Base-by-base conservation (phyloP, 2,113 vertebrate species). In the Rhinopithecus roxellana region DNA sequence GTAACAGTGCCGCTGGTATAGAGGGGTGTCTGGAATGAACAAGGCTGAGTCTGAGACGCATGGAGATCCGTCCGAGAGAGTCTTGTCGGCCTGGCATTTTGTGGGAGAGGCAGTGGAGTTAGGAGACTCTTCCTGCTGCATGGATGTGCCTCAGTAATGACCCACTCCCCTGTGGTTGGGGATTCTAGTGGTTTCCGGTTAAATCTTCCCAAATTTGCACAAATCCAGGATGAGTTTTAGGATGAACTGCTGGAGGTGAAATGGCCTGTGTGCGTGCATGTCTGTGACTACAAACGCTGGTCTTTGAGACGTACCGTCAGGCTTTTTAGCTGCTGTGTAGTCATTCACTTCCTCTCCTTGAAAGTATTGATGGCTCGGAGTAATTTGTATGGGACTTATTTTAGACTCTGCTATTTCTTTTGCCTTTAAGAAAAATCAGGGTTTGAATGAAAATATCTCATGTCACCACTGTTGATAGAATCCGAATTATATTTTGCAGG, bases 271-370 rank as follows among this genome's bases (percentile, higher is more conserved):
- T 8, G 2, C 2, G 0, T 38, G 32, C 20, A 1, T 20, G 61
- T n/a, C 1, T 0, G 7, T 35, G 4, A 11, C 8, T 35, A 4
- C 25, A 70, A 16, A 1, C 0, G 32, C 20, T 0, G 17, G 9
- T 69, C 83, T 80, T 35, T 48, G 79, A 52, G 70, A 18, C 0
- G 0, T 2, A 2, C 20, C 4, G 2, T n/a, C n/a, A 72, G 35
- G 35, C 18, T 72, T 38, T 72, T 38, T 8, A 22, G 69, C 32
- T 69, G 32, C 32, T 69, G 14, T 17, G 32, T 69, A 35, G 32
- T 69, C 30, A 17, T 17, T 69, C 17, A 20, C 69, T 70, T n/a
- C 32, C 32, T n/a, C 70, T 74, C n/a, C 38, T 40, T 40, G 14
- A 23, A 23, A 74, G 70, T 40, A 25, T 40, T 25, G 9, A 25